These are phyloP conservation scores for Thamnophis sirtalis DNA, from an alignment of 2,113 vertebrate species.

Conservation along the genomic window DNA sequence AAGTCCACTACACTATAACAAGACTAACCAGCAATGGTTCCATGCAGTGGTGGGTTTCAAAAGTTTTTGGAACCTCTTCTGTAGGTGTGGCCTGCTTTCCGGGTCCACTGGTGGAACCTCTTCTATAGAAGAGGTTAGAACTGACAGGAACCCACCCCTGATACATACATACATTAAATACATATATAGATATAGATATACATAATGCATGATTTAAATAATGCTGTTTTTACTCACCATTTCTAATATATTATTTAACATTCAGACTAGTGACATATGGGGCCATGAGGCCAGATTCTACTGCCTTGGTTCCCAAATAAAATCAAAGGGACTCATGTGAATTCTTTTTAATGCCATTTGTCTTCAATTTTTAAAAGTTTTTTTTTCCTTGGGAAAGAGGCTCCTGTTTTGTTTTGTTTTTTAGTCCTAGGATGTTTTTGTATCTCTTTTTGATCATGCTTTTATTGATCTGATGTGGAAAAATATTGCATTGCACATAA, in stretches of 20 bases:
- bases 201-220: not conserved
- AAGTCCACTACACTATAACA: too few species aligned
- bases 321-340: not conserved
- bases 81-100: too few species aligned
- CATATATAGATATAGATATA: not conserved
- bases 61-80: too few species aligned
- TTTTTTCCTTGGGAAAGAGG: not conserved
- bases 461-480: not conserved
- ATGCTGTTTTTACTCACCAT: not conserved
- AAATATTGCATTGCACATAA: not conserved
- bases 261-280: too few species aligned
- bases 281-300: too few species aligned
- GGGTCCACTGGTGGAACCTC: too few species aligned
- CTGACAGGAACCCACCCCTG: too few species aligned
- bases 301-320: not conserved
- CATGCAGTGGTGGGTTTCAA: too few species aligned
- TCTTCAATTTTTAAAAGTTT: not conserved
- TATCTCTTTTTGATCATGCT: not conserved
- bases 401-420: not conserved
- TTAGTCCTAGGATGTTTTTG: not conserved
- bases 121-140: too few species aligned
- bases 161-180: too few species aligned
- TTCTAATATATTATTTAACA: too few species aligned
- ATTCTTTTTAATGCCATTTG: not conserved
- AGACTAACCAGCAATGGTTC: not conserved